Base-by-base conservation (phyloP, 2,113 vertebrate genomes). In the Pelodiscus sinensis region DNA sequence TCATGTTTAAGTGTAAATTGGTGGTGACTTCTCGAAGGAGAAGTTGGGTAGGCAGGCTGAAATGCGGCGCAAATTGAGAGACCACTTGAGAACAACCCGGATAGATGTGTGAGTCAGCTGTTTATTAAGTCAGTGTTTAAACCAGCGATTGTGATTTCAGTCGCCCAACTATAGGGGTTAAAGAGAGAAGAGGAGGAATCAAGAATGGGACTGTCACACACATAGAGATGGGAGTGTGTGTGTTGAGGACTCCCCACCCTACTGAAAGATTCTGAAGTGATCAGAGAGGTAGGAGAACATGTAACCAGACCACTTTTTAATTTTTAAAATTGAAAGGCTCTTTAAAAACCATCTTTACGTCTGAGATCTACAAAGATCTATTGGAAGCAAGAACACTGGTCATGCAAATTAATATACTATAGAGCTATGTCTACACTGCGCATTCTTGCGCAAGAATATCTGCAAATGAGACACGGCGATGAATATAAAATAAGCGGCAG, bases 291-390 rank as follows among this genome's bases (percentile, higher is more conserved):
- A 24, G 38, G 38, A 75, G 8, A 35, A 55, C 79, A 9, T 22
- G 8, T 21, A 8, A 29, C 68, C 79, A 0, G 3, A 6, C 2
- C 0, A 0, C 54, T 85, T 84, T 68, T 81, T 75, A 0, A 29
- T 71, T 71, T 35, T 77, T 27, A 7, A 0, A 56, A 75, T 1
- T 15, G 60, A 78, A 83, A 38, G 44, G n/a, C 16, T 22, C 13
- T 0, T 0, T 13, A 60, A 0, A 50, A 50, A 77, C 73, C 10
- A 44, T 50, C 4, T 44, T 25, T 77, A 19, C 3, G 2, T 71
- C 35, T 16, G 24, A 25, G 38, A 50, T 50, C 12, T 75, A 27
- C 11, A 25, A 77, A 44, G 35, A 25, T 25, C 24, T 7, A 27
- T 15, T 50, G 73, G 50, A 50, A 77, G 13, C 35, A 44, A 27